These are phyloP conservation scores for Eulemur coronatus DNA, from an alignment of 2,797 vertebrate species.

Conservation along the genomic window DNA sequence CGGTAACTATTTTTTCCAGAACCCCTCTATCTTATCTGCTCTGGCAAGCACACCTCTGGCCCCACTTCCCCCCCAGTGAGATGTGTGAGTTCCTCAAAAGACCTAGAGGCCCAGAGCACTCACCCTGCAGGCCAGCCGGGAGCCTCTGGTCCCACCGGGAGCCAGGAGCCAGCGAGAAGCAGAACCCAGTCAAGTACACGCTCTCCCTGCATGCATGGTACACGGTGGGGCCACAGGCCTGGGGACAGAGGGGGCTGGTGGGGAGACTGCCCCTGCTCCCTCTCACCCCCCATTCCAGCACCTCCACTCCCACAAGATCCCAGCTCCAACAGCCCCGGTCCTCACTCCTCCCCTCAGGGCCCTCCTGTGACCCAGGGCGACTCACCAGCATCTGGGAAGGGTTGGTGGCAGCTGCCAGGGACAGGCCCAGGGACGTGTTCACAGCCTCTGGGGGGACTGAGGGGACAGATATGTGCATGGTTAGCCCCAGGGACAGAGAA, in stretches of 20 bases:
- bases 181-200: conserved; percentile 70
- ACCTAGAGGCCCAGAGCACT: background rate
- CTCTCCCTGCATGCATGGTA: conserved; percentile 69
- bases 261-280: background rate
- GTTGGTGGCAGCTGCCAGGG: conserved; percentile 34
- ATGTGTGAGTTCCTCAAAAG: background rate
- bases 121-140: conserved; percentile 57
- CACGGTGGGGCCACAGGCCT: conserved; percentile 79
- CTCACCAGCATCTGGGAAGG: conserved; percentile 76
- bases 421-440: conserved; percentile 80
- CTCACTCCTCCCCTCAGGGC: background rate
- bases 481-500: background rate
- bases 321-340: background rate
- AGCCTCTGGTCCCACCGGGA: conserved; percentile 9
- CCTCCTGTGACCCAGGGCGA: background rate
- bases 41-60: background rate
- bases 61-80: background rate
- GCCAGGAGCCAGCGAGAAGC: conserved; percentile 63
- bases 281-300: background rate
- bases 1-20: background rate
- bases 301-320: background rate
- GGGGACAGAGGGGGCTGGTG: background rate
- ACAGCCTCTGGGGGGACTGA: conserved; percentile 73
- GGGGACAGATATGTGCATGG: background rate
- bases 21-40: background rate